These are phyloP conservation scores for Galeopsomyia nigrocyanea DNA, from an alignment of 2,888 invertebrate genomes.

Conservation along the genomic window DNA sequence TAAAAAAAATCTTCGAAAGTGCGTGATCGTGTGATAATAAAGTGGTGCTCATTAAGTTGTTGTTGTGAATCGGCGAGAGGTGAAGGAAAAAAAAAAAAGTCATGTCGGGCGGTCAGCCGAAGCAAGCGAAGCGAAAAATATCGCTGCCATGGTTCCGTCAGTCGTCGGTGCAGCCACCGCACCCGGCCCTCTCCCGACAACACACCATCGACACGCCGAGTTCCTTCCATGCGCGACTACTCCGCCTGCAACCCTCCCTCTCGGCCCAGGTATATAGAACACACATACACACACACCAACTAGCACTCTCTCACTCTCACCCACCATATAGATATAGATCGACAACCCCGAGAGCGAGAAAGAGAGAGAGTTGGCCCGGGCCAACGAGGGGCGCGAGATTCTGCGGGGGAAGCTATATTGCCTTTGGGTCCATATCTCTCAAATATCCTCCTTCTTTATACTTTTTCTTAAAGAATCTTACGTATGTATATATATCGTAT, in stretches of 20 bases:
- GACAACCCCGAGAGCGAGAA: too few species aligned
- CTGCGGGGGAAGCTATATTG: too few species aligned
- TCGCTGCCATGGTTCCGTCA: constrained; percentile 92
- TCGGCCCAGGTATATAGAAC: constrained; percentile 70
- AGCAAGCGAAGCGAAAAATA: constrained; percentile 86
- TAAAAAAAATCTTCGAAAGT: neutral
- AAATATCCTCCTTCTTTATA: too few species aligned
- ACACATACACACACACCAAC: constrained; percentile 38
- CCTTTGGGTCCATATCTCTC: too few species aligned
- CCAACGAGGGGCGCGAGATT: too few species aligned
- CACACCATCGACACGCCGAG: constrained; percentile 93
- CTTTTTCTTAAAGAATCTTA: too few species aligned
- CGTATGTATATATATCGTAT: too few species aligned
- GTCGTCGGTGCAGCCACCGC: constrained; percentile 80
- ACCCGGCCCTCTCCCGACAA: constrained; percentile 84
- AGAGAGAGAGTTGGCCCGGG: too few species aligned
- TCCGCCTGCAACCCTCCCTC: constrained; percentile 78
- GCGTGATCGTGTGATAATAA: neutral
- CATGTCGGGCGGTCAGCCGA: constrained; percentile 54
- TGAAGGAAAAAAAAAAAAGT: too few species aligned
- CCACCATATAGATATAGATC: neutral
- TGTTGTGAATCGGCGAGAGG: neutral
- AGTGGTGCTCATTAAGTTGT: neutral
- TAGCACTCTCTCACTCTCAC: neutral
- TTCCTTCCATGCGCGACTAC: constrained; percentile 83